These are phyloP conservation scores for Sebastes glaucus DNA, from an alignment of 2,797 vertebrate species.

Conservation along the genomic window DNA sequence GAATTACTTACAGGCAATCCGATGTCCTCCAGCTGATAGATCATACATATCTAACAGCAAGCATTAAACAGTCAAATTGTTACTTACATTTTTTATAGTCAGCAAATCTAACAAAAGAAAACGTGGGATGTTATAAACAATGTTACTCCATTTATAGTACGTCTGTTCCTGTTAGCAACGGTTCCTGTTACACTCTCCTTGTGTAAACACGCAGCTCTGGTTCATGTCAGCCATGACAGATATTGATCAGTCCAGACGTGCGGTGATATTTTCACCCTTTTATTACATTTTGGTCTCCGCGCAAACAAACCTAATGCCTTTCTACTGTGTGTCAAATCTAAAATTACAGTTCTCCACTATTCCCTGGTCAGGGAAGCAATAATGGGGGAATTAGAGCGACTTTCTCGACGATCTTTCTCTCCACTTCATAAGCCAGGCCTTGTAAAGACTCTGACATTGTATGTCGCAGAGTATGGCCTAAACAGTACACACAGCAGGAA, in stretches of 20 bases:
- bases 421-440: conserved; percentile 23
- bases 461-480: background rate
- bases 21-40: background rate
- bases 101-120: background rate
- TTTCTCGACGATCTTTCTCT: conserved; percentile 34
- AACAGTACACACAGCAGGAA: background rate
- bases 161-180: background rate
- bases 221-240: conserved; percentile 26
- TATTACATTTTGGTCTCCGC: conserved; percentile 62
- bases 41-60: background rate
- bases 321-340: conserved; percentile 12
- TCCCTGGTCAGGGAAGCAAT: conserved; percentile 57
- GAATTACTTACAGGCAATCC: background rate
- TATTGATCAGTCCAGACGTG: conserved; percentile 52
- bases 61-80: background rate
- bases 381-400: conserved; percentile 55
- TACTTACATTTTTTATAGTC: background rate
- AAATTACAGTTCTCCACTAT: conserved; percentile 36
- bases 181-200: background rate
- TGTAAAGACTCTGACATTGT: conserved; percentile 1
- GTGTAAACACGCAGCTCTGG: conserved; percentile 44
- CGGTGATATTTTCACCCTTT: conserved; percentile 44
- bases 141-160: too few species aligned
- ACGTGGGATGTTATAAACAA: background rate
- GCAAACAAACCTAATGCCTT: conserved; percentile 53